Evolutionary conservation across 1,140 invertebrate species (phyloP), one percentile per base, ranked within the genome.

Genomic region (Aphelenchoides avenae): DNA sequence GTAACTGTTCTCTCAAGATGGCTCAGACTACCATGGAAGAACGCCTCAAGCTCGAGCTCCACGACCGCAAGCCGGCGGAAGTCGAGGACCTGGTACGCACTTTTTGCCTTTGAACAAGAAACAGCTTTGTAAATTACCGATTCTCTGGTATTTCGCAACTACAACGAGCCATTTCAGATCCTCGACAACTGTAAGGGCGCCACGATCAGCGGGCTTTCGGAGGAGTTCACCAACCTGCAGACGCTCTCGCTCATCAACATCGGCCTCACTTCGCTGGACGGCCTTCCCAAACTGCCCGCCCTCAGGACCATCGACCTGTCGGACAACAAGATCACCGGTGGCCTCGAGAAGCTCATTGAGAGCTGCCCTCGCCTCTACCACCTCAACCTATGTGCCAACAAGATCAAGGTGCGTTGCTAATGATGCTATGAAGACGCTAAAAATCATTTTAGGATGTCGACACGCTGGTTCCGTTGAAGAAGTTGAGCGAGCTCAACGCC

Each of bases 321-420:
- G 13, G 63, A 65, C 20, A 65, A 65, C 36, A 65, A 65, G 30
- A 22, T 65, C 31, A 56, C 39, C 29, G 56, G 56, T 24, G 56
- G 42, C 7, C 34, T 65, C 42, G 30, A 51, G 4, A 59, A 50
- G 24, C 39, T 65, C 13, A 59, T 50, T 11, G 62, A 65, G 41
- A 43, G 86, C 48, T 91, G 90, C 78, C 86, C 88, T 36, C 91
- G 89, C 76, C 80, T 98, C 61, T 87, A 87, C 79, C 85, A 89
- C 78, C 83, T 98, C 11, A 96, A 93, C 80, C 83, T 97, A 49
- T 92, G 91, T 78, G 91, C 90, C 41, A 98, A 97, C 78, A 93
- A 89, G 83, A 92, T 80, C 37, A 37, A 61, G 42, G 66, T 70
- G 29, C 13, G 5, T 30, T 36, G 22, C 31, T 18, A 47, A n/a